Evolutionary conservation across 2,113 vertebrate genomes (phyloP), one percentile per base, ranked within the genome.

Genomic region (Dipodomys spectabilis): DNA sequence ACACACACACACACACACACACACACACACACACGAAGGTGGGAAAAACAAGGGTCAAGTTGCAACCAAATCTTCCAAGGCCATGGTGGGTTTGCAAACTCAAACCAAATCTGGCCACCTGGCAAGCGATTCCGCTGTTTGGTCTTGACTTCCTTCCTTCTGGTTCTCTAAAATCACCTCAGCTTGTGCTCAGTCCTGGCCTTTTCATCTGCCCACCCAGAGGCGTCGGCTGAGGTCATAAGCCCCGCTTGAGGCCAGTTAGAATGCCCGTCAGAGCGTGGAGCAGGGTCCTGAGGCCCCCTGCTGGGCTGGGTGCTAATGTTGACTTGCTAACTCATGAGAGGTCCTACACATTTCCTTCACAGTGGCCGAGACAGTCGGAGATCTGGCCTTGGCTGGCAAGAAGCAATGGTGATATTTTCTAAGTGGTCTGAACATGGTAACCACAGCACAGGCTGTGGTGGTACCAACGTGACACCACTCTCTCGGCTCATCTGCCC

Each of bases 281-380:
- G 90, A 88, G 68, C 81, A 89, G 73, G 78, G 85, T 62, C 92
- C 92, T 71, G 81, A 94, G 90, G 92, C 93, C 87, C 95, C 68
- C 93, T 95, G 92, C 95, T 95, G 94, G 93, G 95, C 85, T 1
- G 0, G 44, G 91, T 5, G 45, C 83, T 96, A 32, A 73, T 6
- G 25, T 39, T 95, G 88, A 80, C 28, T 68, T 75, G 83, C 27
- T 74, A 68, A 83, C 64, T 35, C 23, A 15, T 27, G 68, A 82
- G 49, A 73, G 62, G 77, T 13, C 60, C 71, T 67, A 80, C 65
- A 80, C 67, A 45, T 64, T 39, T 64, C 60, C 32, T 81, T 62
- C 30, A 13, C 22, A 39, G 53, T 7, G n/a, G 64, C 60, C 19
- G 35, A 86, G 23, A 28, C 25, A 44, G 6, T 18, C 27, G 53